A percentile compares a stretch with the other conserved stretches of the same genome.
These are phyloP conservation scores for Eulemur albifrons DNA, from an alignment of 2,797 vertebrate species.

Conservation along the genomic window DNA sequence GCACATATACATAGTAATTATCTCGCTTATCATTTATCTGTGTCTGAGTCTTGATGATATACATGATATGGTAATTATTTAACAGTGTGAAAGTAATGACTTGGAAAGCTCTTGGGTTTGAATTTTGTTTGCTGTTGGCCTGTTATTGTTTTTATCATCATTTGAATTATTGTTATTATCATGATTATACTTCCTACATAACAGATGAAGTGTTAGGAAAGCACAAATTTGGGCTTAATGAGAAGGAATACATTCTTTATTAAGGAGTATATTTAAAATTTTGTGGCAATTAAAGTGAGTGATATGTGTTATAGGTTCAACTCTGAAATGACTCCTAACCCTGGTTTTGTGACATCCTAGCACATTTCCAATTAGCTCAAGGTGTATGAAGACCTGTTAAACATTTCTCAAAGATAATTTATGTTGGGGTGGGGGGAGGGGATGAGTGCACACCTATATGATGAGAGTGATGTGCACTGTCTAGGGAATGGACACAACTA, in stretches of 20 bases:
- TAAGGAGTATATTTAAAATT: slow-evolving; percentile 44
- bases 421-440: background rate
- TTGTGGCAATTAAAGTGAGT: background rate
- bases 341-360: background rate
- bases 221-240: background rate
- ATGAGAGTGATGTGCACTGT: too few relatives aligned
- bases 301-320: background rate
- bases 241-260: slow-evolving; percentile 5
- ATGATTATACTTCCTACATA: background rate
- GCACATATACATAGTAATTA: background rate
- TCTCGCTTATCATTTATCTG: background rate
- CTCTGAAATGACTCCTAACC: background rate
- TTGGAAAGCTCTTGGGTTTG: background rate
- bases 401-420: slow-evolving; percentile 27
- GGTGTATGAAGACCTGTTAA: background rate
- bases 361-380: slow-evolving; percentile 18
- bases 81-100: background rate
- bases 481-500: too few relatives aligned
- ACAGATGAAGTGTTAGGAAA: background rate
- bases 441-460: too few relatives aligned
- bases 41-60: background rate
- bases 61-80: background rate
- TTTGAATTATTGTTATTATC: background rate
- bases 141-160: background rate
- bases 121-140: background rate